A percentile compares a stretch with the other conserved stretches of the same genome.
phyloP scores from a whole-genome alignment of 2,113 vertebrate species.

The Charadrius vociferus region DNA sequence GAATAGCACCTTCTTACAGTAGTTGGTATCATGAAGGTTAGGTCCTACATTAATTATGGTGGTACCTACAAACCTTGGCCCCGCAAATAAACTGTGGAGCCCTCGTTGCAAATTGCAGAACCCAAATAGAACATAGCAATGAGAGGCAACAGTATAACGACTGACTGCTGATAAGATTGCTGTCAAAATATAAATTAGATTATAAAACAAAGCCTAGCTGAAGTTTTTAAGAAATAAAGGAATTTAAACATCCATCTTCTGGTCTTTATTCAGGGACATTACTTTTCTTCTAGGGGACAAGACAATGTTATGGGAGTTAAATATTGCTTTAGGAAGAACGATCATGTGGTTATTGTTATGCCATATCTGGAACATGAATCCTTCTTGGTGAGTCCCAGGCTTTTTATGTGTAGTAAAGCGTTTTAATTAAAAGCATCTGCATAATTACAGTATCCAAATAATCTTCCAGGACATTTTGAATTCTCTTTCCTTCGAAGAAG shows the following conservation, averaged over 20 bases:
- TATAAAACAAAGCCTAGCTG: background rate
- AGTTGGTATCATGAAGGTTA: background rate
- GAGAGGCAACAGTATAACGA: background rate
- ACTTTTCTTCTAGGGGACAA: constrained; percentile 83
- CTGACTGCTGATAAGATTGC: background rate
- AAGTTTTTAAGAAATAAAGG: background rate
- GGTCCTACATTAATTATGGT: background rate
- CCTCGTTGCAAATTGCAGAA: background rate
- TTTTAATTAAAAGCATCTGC: constrained; percentile 28
- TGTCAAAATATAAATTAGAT: background rate
- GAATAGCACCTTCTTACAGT: background rate
- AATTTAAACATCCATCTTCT: background rate
- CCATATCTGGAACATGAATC: constrained; percentile 94
- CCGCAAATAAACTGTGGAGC: background rate
- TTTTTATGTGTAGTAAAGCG: background rate
- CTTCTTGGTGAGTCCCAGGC: constrained; percentile 84
- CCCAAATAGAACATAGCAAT: background rate
- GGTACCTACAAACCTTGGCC: background rate
- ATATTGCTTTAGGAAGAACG: constrained; percentile 94
- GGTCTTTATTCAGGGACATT: background rate
- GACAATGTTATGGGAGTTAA: constrained; percentile 97
- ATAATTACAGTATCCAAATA: constrained; percentile 11
- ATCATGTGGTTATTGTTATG: constrained; percentile 97
- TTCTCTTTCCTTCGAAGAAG: constrained; percentile 89
- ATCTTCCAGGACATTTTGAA: constrained; percentile 88